These are phyloP conservation scores for Eudemis profundana DNA, from an alignment of 2,888 invertebrate genomes.

Conservation along the genomic window DNA sequence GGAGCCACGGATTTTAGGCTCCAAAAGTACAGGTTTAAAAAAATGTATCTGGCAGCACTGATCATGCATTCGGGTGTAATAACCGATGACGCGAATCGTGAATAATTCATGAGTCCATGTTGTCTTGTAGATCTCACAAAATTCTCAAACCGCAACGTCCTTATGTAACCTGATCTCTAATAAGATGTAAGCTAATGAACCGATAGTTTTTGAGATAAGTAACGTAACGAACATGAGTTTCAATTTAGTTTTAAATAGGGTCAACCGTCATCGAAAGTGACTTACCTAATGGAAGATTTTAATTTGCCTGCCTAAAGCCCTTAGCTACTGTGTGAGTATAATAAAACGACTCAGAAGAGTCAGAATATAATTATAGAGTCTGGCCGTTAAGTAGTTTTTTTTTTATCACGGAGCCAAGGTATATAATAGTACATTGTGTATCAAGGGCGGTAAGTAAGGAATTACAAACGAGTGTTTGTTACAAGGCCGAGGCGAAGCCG, in stretches of 20 bases:
- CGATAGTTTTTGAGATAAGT: conserved; percentile 33
- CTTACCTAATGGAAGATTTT: conserved; percentile 16
- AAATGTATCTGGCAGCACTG: too few species aligned
- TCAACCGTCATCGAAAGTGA: conserved; percentile 5
- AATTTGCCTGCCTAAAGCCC: not conserved
- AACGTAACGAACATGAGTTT: conserved; percentile 26
- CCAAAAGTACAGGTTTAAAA: too few species aligned
- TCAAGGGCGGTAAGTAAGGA: too few species aligned
- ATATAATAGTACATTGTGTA: too few species aligned
- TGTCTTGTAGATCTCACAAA: conserved; percentile 45
- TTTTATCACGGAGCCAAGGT: too few species aligned
- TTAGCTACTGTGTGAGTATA: conserved; percentile 2
- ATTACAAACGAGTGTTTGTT: too few species aligned
- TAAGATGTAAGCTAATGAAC: conserved; percentile 40
- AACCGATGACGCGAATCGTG: conserved; percentile 66
- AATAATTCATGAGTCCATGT: conserved; percentile 67
- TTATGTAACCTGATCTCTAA: conserved; percentile 41
- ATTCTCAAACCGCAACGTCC: conserved; percentile 18
- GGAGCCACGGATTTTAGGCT: too few species aligned
- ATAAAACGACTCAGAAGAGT: too few species aligned
- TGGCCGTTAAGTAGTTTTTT: too few species aligned
- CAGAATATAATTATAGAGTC: too few species aligned
- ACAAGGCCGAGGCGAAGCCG: too few species aligned
- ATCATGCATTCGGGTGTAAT: conserved; percentile 78
- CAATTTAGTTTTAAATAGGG: conserved; percentile 22